A percentile compares a stretch with the other conserved stretches of the same genome.
Evolutionary conservation across 2,888 invertebrate species (phyloP).

Genomic region (Nomada hirtipes): DNA sequence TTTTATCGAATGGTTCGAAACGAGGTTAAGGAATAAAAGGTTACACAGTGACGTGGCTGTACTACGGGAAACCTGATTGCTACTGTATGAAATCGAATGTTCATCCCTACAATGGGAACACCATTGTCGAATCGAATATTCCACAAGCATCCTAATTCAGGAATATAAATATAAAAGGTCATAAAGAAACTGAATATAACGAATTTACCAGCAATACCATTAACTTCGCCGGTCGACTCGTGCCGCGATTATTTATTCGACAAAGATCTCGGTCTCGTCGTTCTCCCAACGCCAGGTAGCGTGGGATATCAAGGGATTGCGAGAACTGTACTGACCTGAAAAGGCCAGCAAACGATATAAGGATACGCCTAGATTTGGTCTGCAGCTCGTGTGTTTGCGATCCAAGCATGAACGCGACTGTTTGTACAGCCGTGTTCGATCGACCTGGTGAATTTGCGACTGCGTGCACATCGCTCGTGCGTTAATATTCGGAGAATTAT

Average conservation of each 20-base stretch:
- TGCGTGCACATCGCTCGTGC: constrained; percentile 11
- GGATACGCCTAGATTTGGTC: constrained; percentile 61
- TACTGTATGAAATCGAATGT: too few relatives aligned
- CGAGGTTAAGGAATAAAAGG: constrained; percentile 5
- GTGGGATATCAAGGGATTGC: constrained; percentile 25
- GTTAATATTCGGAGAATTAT: neutral
- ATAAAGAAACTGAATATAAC: constrained; percentile 54
- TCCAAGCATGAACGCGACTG: constrained; percentile 35
- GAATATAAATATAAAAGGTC: neutral
- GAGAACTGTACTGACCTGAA: constrained; percentile 55
- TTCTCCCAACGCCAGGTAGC: constrained; percentile 5
- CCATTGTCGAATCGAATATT: too few relatives aligned
- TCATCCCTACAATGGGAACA: too few relatives aligned
- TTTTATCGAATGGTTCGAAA: constrained; percentile 1
- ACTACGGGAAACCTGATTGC: constrained; percentile 4
- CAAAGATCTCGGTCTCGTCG: constrained; percentile 31
- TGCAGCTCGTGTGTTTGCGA: constrained; percentile 48
- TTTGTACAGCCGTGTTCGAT: constrained; percentile 38
- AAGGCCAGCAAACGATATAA: constrained; percentile 69
- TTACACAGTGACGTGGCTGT: neutral
- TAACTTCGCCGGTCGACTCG: constrained; percentile 52
- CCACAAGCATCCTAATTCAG: too few relatives aligned
- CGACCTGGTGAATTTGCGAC: constrained; percentile 7
- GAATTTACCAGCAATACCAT: constrained; percentile 55
- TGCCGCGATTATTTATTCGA: constrained; percentile 48